Conservation (phyloP, 2,113 vertebrate species). For the Mesembrinibis cayennensis region DNA sequence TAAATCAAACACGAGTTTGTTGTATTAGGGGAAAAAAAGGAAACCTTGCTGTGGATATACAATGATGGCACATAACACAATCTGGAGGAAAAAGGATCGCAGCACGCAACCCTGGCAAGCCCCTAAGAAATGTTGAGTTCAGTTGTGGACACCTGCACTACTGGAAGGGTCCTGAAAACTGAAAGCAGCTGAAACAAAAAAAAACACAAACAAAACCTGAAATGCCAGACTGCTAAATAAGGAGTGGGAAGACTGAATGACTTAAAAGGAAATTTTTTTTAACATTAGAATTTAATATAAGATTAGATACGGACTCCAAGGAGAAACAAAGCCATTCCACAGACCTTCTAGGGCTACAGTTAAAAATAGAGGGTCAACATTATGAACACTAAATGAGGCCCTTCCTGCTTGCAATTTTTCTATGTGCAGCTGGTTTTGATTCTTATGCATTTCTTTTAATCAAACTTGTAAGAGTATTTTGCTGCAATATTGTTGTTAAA, state of each 20-base stretch:
- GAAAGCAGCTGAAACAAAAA: not conserved
- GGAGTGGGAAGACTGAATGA: not conserved
- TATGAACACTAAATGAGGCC: not conserved
- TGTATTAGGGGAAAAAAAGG: not conserved
- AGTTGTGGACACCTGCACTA: not conserved
- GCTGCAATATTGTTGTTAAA: not conserved
- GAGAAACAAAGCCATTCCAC: not conserved
- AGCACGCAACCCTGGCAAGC: not conserved
- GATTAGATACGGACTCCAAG: not conserved
- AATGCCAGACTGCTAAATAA: not conserved
- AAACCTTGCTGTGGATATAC: not conserved
- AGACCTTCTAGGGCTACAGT: not conserved
- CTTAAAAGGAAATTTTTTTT: not conserved
- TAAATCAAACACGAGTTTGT: not conserved
- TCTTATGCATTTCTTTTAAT: not conserved
- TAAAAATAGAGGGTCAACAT: not conserved
- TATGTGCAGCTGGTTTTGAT: not conserved
- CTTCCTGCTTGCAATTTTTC: not conserved
- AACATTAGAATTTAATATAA: not conserved
- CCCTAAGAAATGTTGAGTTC: not conserved
- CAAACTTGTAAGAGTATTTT: not conserved
- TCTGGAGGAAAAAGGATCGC: not conserved
- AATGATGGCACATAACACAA: not conserved
- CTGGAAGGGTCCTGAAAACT: not conserved
- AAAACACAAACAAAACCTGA: not conserved